These are phyloP conservation scores for Dromiciops gliroides DNA, from an alignment of 2,113 vertebrate genomes.

Conservation along the genomic window DNA sequence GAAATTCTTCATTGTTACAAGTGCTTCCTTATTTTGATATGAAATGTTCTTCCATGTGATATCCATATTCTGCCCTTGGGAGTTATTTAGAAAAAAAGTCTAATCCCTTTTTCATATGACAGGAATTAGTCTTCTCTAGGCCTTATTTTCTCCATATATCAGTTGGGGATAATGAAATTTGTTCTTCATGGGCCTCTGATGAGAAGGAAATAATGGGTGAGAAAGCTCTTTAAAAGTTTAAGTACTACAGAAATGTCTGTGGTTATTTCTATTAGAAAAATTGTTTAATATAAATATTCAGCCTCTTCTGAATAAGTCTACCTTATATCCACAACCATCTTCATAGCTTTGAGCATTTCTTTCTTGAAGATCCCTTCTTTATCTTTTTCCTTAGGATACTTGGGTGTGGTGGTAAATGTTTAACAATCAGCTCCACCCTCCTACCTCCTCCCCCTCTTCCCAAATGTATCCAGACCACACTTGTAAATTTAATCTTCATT, in stretches of 20 bases:
- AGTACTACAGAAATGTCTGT: not conserved
- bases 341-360: not conserved
- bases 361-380: too few relatives aligned
- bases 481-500: too few relatives aligned
- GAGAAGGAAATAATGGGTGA: not conserved
- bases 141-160: not conserved
- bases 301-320: not conserved
- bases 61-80: not conserved
- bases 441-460: too few relatives aligned
- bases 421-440: too few relatives aligned
- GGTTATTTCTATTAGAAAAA: not conserved
- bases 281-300: not conserved
- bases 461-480: too few relatives aligned
- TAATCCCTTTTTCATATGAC: not conserved
- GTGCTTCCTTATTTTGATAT: not conserved
- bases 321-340: not conserved
- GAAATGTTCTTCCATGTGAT: not conserved
- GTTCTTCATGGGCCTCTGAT: not conserved
- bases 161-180: not conserved
- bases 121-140: not conserved
- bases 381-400: too few relatives aligned
- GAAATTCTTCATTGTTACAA: not conserved
- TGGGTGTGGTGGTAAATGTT: too few relatives aligned
- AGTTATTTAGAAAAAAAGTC: not conserved
- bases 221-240: not conserved